Conservation (phyloP, 2,888 invertebrate species). For the Drosophila kambysellisi region DNA sequence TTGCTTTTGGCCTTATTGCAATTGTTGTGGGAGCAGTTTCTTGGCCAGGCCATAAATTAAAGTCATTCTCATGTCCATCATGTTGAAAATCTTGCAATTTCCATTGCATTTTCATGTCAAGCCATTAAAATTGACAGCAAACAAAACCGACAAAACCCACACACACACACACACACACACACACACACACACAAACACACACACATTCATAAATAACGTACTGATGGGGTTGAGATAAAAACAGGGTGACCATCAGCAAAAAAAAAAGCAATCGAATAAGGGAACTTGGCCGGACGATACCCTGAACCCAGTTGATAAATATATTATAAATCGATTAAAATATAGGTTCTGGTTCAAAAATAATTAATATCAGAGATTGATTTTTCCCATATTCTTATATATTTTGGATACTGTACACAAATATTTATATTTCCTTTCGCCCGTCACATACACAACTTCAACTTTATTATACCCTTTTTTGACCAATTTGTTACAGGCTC, state of each 20-base stretch:
- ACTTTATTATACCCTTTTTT: not conserved
- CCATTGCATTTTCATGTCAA: conserved; percentile 76
- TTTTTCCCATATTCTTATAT: not conserved
- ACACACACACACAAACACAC: too few relatives aligned
- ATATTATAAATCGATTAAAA: not conserved
- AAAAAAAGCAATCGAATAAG: not conserved
- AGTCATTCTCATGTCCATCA: conserved; percentile 67
- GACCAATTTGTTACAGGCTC: not conserved
- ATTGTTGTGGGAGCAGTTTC: conserved; percentile 16
- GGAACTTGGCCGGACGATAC: not conserved
- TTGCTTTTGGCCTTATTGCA: too few relatives aligned
- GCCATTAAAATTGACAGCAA: conserved; percentile 73
- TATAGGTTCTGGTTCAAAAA: not conserved
- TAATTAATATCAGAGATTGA: not conserved
- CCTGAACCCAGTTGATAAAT: not conserved
- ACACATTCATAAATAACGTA: conserved; percentile 41
- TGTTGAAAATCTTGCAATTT: conserved; percentile 74
- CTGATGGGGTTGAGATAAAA: conserved; percentile 47
- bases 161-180: conserved; percentile 1
- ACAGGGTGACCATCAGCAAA: conserved; percentile 20
- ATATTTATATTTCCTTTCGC: not conserved
- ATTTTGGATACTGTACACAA: not conserved
- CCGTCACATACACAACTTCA: not conserved
- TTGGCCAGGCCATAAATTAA: conserved; percentile 65
- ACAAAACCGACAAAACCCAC: conserved; percentile 22